These are phyloP conservation scores for Phymatocera aterrima DNA, from an alignment of 2,888 invertebrate species.

Conservation along the genomic window DNA sequence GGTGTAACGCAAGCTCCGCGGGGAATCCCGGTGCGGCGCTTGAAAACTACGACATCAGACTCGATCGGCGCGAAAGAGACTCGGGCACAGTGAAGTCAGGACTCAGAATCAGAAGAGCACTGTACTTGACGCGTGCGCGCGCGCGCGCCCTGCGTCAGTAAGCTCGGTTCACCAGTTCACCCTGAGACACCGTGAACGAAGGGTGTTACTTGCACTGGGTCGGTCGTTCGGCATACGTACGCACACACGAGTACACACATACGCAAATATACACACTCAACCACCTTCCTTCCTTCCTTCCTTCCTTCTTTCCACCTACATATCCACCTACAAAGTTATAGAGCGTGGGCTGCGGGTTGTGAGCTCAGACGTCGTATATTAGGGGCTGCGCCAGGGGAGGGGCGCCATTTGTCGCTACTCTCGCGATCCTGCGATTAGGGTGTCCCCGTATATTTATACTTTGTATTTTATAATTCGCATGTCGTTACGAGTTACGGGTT, in stretches of 20 bases:
- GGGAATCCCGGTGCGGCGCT: constrained; percentile 33
- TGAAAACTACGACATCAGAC: no score
- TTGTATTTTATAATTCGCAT: background rate
- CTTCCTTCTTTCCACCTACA: no score
- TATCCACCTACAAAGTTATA: no score
- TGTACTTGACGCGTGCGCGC: constrained; percentile 4
- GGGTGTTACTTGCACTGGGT: background rate
- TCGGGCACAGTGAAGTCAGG: no score
- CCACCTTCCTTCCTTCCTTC: no score
- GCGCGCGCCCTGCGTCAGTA: constrained; percentile 16
- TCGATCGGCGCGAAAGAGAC: no score
- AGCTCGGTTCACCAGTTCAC: constrained; percentile 44
- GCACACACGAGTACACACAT: no score
- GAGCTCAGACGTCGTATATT: background rate
- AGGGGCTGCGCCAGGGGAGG: constrained; percentile 34
- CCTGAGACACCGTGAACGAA: constrained; percentile 40
- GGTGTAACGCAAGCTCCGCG: background rate
- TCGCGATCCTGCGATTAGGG: constrained; percentile 4
- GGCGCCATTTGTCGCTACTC: constrained; percentile 37
- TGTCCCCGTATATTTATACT: background rate
- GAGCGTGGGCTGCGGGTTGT: no score
- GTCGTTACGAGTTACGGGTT: no score
- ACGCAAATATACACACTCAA: no score
- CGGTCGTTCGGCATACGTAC: background rate
- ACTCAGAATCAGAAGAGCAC: background rate